Evolutionary conservation across 2,113 vertebrate genomes (phyloP).

Genomic region (Lagopus muta): DNA sequence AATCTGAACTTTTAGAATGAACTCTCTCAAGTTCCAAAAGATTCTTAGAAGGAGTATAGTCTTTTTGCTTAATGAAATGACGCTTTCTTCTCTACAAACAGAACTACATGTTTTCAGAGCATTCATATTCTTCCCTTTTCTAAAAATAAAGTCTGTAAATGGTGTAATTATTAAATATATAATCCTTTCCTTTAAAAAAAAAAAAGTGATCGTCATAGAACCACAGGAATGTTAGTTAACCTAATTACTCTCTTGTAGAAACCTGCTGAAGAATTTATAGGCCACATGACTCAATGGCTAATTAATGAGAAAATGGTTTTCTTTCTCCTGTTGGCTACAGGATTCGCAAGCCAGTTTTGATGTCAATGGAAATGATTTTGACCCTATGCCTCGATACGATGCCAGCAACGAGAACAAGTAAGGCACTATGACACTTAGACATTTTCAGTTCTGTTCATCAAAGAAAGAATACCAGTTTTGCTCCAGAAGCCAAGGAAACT

Average conservation of each 20-base stretch:
- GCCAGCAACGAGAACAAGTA: constrained; percentile 99
- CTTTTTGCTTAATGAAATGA: neutral
- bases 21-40: neutral
- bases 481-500: neutral
- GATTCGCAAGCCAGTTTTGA: constrained; percentile 96
- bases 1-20: neutral
- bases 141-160: neutral
- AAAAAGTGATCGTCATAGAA: neutral
- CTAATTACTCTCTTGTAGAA: constrained; percentile 64
- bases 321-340: constrained; percentile 77
- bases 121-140: neutral
- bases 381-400: constrained; percentile 98
- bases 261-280: constrained; percentile 66
- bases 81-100: neutral
- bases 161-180: neutral
- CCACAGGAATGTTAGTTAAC: constrained; percentile 48
- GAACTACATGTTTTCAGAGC: neutral
- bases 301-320: constrained; percentile 60
- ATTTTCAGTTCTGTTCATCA: neutral
- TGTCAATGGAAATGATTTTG: constrained; percentile 97
- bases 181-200: neutral
- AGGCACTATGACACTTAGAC: constrained; percentile 62
- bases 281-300: constrained; percentile 25
- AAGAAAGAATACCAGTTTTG: neutral
- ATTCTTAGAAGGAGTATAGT: neutral